Conservation (phyloP, 2,113 vertebrate species). For the Rhabdomys dilectus region DNA sequence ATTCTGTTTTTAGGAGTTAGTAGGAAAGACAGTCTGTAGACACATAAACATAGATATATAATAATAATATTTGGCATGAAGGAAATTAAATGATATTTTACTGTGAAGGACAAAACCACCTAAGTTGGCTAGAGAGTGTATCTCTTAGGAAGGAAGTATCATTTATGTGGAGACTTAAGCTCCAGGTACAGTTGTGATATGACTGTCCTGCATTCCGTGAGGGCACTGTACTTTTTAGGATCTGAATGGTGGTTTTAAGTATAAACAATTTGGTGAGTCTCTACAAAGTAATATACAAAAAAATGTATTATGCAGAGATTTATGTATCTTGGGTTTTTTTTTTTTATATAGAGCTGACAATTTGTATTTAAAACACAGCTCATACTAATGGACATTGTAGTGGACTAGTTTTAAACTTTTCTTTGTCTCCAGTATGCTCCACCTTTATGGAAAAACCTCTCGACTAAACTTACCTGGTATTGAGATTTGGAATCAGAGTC, state of each 20-base stretch:
- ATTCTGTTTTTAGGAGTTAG: conserved; percentile 14
- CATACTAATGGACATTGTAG: background rate
- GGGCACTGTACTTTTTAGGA: conserved; percentile 15
- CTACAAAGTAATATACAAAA: background rate
- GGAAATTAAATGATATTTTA: conserved; percentile 5
- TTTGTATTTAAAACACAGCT: conserved; percentile 6
- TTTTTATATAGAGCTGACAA: background rate
- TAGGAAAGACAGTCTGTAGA: background rate
- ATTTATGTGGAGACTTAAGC: conserved; percentile 36
- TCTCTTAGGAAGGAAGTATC: background rate
- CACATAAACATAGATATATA: background rate
- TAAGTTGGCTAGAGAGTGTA: background rate
- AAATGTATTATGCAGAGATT: conserved; percentile 33
- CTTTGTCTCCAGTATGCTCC: background rate
- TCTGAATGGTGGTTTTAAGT: conserved; percentile 42
- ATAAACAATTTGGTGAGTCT: conserved; percentile 1
- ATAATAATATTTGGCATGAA: background rate
- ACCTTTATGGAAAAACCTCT: background rate
- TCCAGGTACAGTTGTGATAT: background rate
- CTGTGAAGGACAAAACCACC: background rate
- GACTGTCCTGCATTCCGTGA: background rate
- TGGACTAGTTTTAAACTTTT: background rate
- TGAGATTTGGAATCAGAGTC: conserved; percentile 52
- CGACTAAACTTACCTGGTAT: background rate
- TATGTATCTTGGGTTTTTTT: conserved; percentile 24